Conservation (phyloP, 2,113 vertebrate genomes). For the Trichomycterus rosablanca region DNA sequence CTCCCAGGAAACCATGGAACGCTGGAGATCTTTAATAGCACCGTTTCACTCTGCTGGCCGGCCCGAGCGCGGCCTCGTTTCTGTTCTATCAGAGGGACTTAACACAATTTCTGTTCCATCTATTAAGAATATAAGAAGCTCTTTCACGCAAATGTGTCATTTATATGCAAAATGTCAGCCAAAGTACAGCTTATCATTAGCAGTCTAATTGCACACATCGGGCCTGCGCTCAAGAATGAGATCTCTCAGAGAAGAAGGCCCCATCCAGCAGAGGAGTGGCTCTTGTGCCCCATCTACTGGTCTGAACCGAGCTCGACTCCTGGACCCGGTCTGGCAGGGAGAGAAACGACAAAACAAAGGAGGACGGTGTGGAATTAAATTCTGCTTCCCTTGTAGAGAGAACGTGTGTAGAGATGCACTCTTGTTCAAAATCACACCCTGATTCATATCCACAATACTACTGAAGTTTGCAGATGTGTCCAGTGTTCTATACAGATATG, state of each 20-base stretch:
- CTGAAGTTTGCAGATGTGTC: too few species aligned
- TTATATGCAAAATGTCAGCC: constrained; percentile 54
- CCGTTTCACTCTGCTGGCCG: too few species aligned
- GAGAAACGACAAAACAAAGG: background rate
- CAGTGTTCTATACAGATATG: too few species aligned
- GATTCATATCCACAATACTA: too few species aligned
- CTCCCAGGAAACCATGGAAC: too few species aligned
- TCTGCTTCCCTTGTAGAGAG: background rate
- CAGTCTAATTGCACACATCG: constrained; percentile 51
- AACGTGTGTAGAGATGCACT: background rate
- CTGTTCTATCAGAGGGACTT: constrained; percentile 32
- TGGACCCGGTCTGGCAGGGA: background rate
- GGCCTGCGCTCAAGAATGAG: constrained; percentile 46
- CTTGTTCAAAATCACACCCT: too few species aligned
- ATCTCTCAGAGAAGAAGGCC: constrained; percentile 32
- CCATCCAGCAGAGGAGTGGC: constrained; percentile 14
- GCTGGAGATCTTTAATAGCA: too few species aligned
- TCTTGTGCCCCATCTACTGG: constrained; percentile 56
- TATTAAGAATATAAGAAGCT: constrained; percentile 49
- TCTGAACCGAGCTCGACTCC: background rate
- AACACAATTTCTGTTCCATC: constrained; percentile 46
- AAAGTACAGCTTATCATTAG: constrained; percentile 50
- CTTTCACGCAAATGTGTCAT: constrained; percentile 49
- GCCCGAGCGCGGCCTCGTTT: too few species aligned
- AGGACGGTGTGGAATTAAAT: background rate